Evolutionary conservation across 2,888 invertebrate genomes (phyloP).

Genomic region (Podotricha telesiphe): DNA sequence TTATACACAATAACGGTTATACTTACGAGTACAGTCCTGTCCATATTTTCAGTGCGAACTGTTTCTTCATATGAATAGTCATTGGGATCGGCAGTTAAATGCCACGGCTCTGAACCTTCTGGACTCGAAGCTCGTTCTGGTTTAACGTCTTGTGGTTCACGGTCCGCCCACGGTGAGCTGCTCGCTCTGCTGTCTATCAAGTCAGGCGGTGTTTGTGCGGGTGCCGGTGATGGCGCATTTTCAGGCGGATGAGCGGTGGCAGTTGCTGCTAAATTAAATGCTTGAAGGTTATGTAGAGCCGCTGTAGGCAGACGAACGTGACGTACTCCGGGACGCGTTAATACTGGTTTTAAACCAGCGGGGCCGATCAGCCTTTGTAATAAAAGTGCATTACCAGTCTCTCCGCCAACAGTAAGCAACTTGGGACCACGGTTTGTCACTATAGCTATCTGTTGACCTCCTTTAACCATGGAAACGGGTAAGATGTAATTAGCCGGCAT

Average conservation of each 20-base stretch:
- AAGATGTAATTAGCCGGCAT: constrained; percentile 89
- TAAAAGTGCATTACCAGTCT: constrained; percentile 84
- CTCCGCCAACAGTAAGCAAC: constrained; percentile 74
- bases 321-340: constrained; percentile 83
- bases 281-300: constrained; percentile 74
- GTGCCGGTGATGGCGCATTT: constrained; percentile 63
- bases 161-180: constrained; percentile 71
- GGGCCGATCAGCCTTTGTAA: constrained; percentile 87
- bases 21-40: constrained; percentile 78
- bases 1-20: constrained; percentile 20
- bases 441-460: constrained; percentile 88
- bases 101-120: constrained; percentile 74
- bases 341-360: constrained; percentile 81
- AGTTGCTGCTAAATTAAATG: constrained; percentile 67
- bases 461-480: constrained; percentile 88
- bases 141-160: constrained; percentile 61
- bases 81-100: constrained; percentile 64
- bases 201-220: constrained; percentile 68
- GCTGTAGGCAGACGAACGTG: constrained; percentile 76
- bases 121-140: constrained; percentile 69
- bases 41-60: constrained; percentile 70
- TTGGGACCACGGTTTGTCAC: constrained; percentile 87
- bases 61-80: constrained; percentile 77
- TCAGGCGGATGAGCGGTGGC: constrained; percentile 66
- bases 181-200: constrained; percentile 67